Evolutionary conservation across 2,113 vertebrate genomes (phyloP).

Genomic region (Neotoma lepida): DNA sequence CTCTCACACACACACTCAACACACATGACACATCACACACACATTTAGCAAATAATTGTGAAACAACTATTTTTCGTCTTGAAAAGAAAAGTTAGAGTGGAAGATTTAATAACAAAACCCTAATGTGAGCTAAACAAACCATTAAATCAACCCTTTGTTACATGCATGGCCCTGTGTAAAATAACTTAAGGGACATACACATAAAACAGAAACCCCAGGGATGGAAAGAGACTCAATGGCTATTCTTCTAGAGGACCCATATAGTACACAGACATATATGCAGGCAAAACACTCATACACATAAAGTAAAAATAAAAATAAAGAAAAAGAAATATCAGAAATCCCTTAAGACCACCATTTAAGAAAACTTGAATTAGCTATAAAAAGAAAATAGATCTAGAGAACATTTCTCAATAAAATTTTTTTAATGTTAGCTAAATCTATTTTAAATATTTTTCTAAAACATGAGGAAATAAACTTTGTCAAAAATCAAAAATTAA

Average conservation of each 20-base stretch:
- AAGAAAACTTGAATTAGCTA: background rate
- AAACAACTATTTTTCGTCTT: background rate
- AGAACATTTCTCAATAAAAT: constrained; percentile 61
- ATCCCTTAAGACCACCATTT: background rate
- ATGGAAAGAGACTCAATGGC: background rate
- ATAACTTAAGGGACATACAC: constrained; percentile 52
- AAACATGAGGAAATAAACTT: background rate
- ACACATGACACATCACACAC: background rate
- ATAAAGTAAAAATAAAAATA: background rate
- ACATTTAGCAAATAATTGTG: background rate
- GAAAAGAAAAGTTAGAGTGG: background rate
- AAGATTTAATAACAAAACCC: constrained; percentile 35
- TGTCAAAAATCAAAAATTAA: background rate
- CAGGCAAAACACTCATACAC: background rate
- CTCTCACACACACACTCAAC: background rate
- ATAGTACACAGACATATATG: background rate
- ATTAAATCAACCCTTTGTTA: constrained; percentile 34
- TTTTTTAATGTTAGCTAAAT: constrained; percentile 25
- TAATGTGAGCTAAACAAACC: background rate
- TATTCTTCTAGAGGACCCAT: background rate
- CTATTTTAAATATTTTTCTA: constrained; percentile 52
- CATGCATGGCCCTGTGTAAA: background rate
- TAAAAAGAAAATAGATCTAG: background rate
- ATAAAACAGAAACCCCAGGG: background rate
- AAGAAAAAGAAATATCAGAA: background rate